Evolutionary conservation across 2,113 vertebrate species (phyloP).

Genomic region (Cyanoramphus novaezelandiae): DNA sequence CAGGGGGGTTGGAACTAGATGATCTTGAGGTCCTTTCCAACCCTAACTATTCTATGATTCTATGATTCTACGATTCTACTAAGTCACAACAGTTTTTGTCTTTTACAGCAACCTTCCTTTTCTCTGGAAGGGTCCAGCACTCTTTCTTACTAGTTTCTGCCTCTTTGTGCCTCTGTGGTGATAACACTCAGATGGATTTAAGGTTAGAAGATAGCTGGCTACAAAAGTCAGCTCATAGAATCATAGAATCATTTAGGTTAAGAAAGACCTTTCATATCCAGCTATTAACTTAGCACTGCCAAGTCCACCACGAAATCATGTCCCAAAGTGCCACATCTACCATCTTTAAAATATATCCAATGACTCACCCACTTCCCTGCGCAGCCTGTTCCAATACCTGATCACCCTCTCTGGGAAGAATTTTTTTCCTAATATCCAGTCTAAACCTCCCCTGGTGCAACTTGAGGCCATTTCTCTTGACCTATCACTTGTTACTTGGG

Average conservation of each 20-base stretch:
- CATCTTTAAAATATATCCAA: background rate
- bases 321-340: fast-evolving
- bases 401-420: background rate
- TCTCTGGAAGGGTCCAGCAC: background rate
- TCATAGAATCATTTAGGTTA: background rate
- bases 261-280: background rate
- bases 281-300: background rate
- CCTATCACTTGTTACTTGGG: background rate
- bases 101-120: background rate
- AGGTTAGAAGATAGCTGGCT: background rate
- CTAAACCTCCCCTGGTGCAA: background rate
- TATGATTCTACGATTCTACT: too few relatives aligned
- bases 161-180: background rate
- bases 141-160: background rate
- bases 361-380: too few relatives aligned
- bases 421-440: background rate
- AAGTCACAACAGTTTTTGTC: background rate
- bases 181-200: fast-evolving
- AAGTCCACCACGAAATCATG: background rate
- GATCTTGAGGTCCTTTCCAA: too few relatives aligned
- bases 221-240: background rate
- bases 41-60: too few relatives aligned
- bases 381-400: background rate
- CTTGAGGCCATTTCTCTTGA: background rate
- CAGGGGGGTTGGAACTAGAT: too few relatives aligned